phyloP scores from a whole-genome alignment of 2,888 invertebrate species.

The Epsilonema sp. region DNA sequence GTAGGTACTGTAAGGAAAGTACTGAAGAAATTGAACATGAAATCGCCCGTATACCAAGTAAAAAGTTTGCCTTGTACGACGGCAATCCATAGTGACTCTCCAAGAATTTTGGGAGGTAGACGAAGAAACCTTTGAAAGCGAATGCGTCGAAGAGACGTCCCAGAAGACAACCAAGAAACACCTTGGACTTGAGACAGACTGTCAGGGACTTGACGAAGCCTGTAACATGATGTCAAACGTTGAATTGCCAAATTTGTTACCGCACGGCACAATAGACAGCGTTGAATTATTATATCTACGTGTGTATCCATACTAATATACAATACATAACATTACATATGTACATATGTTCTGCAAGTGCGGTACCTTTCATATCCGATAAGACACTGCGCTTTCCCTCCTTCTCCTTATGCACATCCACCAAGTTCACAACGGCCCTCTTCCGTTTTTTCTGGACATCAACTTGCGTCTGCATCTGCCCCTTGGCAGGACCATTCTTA shows the following conservation, averaged over 20 bases:
- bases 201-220: slow-evolving; percentile 18
- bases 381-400: too few species aligned
- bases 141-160: slow-evolving; percentile 27
- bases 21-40: background rate
- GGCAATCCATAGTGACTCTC: slow-evolving; percentile 27
- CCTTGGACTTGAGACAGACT: slow-evolving; percentile 3
- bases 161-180: slow-evolving; percentile 20
- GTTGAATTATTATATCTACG: too few species aligned
- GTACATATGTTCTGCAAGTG: too few species aligned
- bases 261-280: too few species aligned
- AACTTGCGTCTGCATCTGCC: slow-evolving; percentile 1
- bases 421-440: slow-evolving; percentile 1
- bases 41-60: slow-evolving; percentile 13
- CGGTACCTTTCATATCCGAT: too few species aligned
- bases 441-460: slow-evolving; percentile 8
- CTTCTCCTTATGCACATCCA: too few species aligned
- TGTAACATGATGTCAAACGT: slow-evolving; percentile 7
- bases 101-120: slow-evolving; percentile 26
- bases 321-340: too few species aligned
- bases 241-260: too few species aligned
- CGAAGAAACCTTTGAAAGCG: slow-evolving; percentile 27
- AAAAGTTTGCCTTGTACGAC: slow-evolving; percentile 20
- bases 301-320: too few species aligned
- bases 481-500: background rate
- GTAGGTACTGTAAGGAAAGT: too few species aligned